Percentiles rank a stretch among this genome's conserved stretches.
phyloP scores from a whole-genome alignment of 2,113 vertebrate species.

The Anarrhichthys ocellatus region DNA sequence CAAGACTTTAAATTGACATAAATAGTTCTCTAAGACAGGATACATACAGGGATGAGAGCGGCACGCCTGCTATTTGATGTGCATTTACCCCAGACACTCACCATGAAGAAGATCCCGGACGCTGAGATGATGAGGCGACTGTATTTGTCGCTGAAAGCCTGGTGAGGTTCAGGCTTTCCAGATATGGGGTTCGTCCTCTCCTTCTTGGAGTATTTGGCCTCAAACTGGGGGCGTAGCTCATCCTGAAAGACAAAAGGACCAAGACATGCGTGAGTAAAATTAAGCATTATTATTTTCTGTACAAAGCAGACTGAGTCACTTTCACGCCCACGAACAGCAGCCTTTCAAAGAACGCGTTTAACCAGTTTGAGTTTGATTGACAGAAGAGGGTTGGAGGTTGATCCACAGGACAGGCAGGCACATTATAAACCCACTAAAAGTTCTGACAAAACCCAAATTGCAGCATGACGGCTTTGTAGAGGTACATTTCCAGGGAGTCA shows the following conservation, averaged over 20 bases:
- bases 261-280: neutral
- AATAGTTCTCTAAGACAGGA: neutral
- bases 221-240: slow-evolving; percentile 96
- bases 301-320: slow-evolving; percentile 31
- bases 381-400: slow-evolving; percentile 14
- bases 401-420: neutral
- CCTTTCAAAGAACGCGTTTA: neutral
- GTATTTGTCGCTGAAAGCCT: slow-evolving; percentile 95
- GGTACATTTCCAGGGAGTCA: slow-evolving; percentile 18
- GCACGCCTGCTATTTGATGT: neutral
- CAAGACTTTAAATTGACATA: neutral
- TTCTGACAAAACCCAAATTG: neutral
- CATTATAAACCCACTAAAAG: slow-evolving; percentile 3
- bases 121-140: slow-evolving; percentile 93
- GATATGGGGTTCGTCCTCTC: slow-evolving; percentile 95
- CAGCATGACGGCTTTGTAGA: neutral
- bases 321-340: slow-evolving; percentile 16
- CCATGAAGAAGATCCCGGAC: slow-evolving; percentile 97
- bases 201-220: slow-evolving; percentile 96
- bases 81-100: slow-evolving; percentile 66
- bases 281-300: neutral
- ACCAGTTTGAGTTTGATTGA: slow-evolving; percentile 9
- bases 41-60: neutral
- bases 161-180: slow-evolving; percentile 93
- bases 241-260: slow-evolving; percentile 81